Evolutionary conservation across 2,797 vertebrate genomes (phyloP), one percentile per base, ranked within the genome.

Genomic region (Sphaeramia orbicularis): DNA sequence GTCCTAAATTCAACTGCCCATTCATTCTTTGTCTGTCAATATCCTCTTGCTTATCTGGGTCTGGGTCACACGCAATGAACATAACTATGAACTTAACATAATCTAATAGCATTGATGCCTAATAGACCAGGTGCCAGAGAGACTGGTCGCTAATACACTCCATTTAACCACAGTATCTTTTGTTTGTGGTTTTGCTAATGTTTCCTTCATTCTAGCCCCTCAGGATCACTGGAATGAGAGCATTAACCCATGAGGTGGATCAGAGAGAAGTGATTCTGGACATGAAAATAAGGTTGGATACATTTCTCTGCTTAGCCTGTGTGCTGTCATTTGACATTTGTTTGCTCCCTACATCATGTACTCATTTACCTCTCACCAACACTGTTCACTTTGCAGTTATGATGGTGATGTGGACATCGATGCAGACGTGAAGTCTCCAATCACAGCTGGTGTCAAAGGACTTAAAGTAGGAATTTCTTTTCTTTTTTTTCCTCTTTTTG

Each of bases 341-440:
- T 49, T 30, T 9, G 13, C 6, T 24, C 6, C 32, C n/a, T 47
- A n/a, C 51, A 30, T 19, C 11, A n/a, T 5, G 0, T 8, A 0
- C 45, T 35, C 3, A 19, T 49, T 37, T 3, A 2, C 6, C 0
- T 42, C 37, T 78, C 14, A 67, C 16, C n/a, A 9, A 4, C 6
- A 10, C 40, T 27, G 2, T 71, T 67, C 18, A 5, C 51, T 71
- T 65, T 55, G 61, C 90, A 99, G 97, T 74, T 99, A 97, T 5
- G 75, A 91, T 0, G 95, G 97, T 1, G 97, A 99, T 65, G 96
- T 96, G 52, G 95, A 97, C 90, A 97, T 99, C 54, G 93, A 96
- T 2, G 93, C 95, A 64, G 93, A 95, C 13, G 90, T 99, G 86
- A 95, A 96, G 37, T 78, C 95, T 36, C 89, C 95, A 0, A 92